Conservation (phyloP, 2,113 vertebrate genomes). For the Neotoma lepida region DNA sequence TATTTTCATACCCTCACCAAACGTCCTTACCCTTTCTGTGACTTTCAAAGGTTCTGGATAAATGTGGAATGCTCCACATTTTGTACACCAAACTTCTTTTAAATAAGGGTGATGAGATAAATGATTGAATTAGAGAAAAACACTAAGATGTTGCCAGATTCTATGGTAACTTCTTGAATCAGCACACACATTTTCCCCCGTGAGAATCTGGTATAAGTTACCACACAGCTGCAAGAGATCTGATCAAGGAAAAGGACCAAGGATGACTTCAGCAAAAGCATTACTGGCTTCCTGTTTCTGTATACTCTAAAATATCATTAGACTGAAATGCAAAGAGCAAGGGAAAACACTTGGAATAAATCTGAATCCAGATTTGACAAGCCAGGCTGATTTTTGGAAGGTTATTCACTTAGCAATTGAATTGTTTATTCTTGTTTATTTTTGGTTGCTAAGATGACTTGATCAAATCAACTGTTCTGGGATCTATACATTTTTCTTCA, state of each 20-base stretch:
- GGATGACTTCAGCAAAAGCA: slow-evolving; percentile 60
- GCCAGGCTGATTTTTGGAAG: slow-evolving; percentile 51
- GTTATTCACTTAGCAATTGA: slow-evolving; percentile 59
- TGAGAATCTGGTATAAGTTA: slow-evolving; percentile 69
- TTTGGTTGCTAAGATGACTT: slow-evolving; percentile 64
- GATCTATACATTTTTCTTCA: slow-evolving; percentile 53
- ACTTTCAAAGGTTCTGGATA: slow-evolving; percentile 47
- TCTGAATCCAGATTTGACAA: slow-evolving; percentile 48
- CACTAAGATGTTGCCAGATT: slow-evolving; percentile 43
- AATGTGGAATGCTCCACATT: slow-evolving; percentile 25
- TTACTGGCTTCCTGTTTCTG: slow-evolving; percentile 66
- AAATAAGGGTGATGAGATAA: slow-evolving; percentile 51
- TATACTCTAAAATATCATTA: slow-evolving; percentile 60
- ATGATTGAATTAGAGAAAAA: slow-evolving; percentile 60
- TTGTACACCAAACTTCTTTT: slow-evolving; percentile 20
- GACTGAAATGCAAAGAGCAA: slow-evolving; percentile 55
- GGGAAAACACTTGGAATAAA: slow-evolving; percentile 65
- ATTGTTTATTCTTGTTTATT: slow-evolving; percentile 51
- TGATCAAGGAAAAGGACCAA: slow-evolving; percentile 68
- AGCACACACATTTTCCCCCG: slow-evolving; percentile 32
- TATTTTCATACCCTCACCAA: slow-evolving; percentile 34
- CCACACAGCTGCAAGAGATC: slow-evolving; percentile 67
- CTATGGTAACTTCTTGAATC: slow-evolving; percentile 59
- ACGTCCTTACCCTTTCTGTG: not conserved
- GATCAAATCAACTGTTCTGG: slow-evolving; percentile 39